phyloP scores from a whole-genome alignment of 2,797 vertebrate species.

The Spondyliosoma cantharus region DNA sequence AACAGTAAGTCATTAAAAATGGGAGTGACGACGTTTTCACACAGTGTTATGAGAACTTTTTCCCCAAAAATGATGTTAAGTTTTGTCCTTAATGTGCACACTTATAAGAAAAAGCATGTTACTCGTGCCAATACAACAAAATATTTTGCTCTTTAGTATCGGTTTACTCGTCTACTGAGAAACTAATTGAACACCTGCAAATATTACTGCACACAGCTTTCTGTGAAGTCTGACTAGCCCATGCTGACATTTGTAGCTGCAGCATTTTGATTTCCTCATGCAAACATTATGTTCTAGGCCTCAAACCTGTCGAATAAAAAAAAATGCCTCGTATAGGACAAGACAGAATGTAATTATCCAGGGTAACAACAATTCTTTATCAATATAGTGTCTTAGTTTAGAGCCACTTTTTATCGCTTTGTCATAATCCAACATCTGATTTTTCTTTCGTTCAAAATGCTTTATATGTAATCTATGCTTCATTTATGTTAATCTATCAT shows the following conservation, averaged over 20 bases:
- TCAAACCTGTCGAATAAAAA: slow-evolving; percentile 37
- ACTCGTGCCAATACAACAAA: slow-evolving; percentile 79
- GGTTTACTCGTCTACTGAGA: slow-evolving; percentile 53
- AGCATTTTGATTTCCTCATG: slow-evolving; percentile 39
- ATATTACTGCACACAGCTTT: slow-evolving; percentile 28
- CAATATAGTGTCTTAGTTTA: slow-evolving; percentile 1
- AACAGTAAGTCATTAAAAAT: background rate
- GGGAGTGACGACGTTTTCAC: background rate
- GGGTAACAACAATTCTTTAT: background rate
- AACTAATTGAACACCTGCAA: slow-evolving; percentile 48
- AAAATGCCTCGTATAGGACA: slow-evolving; percentile 16
- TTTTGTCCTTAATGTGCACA: slow-evolving; percentile 64
- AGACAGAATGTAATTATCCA: background rate
- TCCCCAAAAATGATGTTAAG: slow-evolving; percentile 20
- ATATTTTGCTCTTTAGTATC: slow-evolving; percentile 66
- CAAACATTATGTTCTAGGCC: slow-evolving; percentile 28
- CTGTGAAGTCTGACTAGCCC: slow-evolving; percentile 27
- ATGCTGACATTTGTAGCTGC: slow-evolving; percentile 34
- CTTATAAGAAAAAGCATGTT: slow-evolving; percentile 66
- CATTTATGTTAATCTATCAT: slow-evolving; percentile 8
- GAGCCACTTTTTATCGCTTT: slow-evolving; percentile 2
- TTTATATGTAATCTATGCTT: slow-evolving; percentile 31
- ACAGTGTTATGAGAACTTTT: background rate
- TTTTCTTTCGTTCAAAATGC: slow-evolving; percentile 4
- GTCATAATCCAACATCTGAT: slow-evolving; percentile 13